Evolutionary conservation across 30 jellyfish, hydroid and myxozoan genomes (phyloP), one percentile per base, ranked within the genome.

Genomic region (Pseudorhiza aurosa): DNA sequence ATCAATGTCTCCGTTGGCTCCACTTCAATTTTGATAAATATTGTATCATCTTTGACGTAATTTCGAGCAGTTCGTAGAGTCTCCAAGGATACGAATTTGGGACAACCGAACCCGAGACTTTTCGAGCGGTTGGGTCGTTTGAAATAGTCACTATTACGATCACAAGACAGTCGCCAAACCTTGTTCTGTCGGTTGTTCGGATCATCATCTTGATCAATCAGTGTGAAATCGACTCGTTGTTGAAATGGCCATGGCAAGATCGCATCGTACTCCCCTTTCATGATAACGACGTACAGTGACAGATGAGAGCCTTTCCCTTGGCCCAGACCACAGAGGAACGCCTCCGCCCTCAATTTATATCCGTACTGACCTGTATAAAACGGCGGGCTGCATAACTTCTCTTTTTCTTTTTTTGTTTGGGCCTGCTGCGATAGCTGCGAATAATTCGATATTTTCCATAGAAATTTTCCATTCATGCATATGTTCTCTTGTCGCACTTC

Each of bases 211-310:
- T 92, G 98, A 32, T 92, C 98, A 27, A 92, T 92, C 69, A 92
- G 62, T 12, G 92, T 65, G 65, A 92, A 92, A 50, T 92, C 98
- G 26, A 92, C 98, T 25, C 89, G 86, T 51, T 92, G 98, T 64
- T 87, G 88, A 67, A 92, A 92, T 22, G 98, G 98, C 98, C 98
- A 92, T 22, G 98, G 98, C 68, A 92, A 86, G n/a, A 92, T 92
- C 26, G 98, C 98, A 58, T 92, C 98, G 65, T 83, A 92, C 33
- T 92, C 98, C 0, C 98, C 98, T 83, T 92, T 92, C 98, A 92
- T 92, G 49, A 92, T 92, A 4, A 92, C 98, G 47, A 92, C 98
- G 51, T 92, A 92, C 65, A 92, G 65, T 0, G 98, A 92, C 17
- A 92, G 70, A 62, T 92, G 98, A 8, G 96, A 75, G n/a, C 98